Percentiles rank a stretch among this genome's conserved stretches.
These are phyloP conservation scores for Polyommatus icarus DNA, from an alignment of 2,888 invertebrate genomes.

Conservation along the genomic window DNA sequence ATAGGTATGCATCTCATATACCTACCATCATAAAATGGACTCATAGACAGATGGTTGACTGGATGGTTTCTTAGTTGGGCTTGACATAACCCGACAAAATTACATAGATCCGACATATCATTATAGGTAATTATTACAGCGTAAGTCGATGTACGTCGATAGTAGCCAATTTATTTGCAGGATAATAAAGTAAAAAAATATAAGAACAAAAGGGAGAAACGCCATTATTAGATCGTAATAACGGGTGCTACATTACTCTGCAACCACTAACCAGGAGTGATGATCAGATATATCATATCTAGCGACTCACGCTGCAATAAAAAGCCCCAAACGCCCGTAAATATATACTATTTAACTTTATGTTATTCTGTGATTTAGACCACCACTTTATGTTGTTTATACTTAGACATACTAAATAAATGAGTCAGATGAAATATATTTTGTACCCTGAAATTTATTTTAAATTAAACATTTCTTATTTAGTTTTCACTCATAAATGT, in stretches of 20 bases:
- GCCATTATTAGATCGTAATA: constrained; percentile 65
- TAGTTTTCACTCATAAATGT: too few species aligned
- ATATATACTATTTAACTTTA: constrained; percentile 67
- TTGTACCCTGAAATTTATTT: too few species aligned
- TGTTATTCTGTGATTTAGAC: constrained; percentile 54
- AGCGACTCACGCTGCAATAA: constrained; percentile 76
- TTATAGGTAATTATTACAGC: too few species aligned
- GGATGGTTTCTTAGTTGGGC: too few species aligned
- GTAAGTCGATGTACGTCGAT: neutral
- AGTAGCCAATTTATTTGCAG: neutral
- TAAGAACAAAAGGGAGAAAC: constrained; percentile 40
- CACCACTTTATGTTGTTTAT: constrained; percentile 33
- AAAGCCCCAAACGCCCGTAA: constrained; percentile 67
- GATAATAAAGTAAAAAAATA: neutral
- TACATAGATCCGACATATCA: neutral
- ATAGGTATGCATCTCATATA: too few species aligned
- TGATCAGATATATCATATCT: constrained; percentile 77
- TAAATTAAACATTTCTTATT: too few species aligned
- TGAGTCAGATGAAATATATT: too few species aligned
- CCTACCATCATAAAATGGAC: neutral
- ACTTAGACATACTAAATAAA: too few species aligned
- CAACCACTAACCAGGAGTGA: constrained; percentile 78
- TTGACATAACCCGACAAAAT: too few species aligned
- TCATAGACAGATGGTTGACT: neutral
- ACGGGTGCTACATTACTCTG: constrained; percentile 67